Percentiles rank a stretch among this genome's conserved stretches.
Evolutionary conservation across 2,888 invertebrate species (phyloP).

Genomic region (Chesias legatella): DNA sequence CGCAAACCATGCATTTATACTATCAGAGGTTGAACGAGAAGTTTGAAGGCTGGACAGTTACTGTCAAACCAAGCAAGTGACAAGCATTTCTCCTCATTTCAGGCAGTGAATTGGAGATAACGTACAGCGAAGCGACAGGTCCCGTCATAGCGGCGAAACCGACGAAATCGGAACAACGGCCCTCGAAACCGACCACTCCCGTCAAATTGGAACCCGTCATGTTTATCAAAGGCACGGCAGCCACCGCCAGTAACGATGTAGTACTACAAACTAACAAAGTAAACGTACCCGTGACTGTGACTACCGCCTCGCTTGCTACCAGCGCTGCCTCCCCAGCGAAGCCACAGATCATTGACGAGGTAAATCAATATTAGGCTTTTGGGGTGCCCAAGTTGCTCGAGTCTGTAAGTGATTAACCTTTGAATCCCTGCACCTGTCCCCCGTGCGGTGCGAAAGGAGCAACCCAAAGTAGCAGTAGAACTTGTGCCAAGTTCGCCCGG

Average conservation of each 20-base stretch:
- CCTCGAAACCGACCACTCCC: slow-evolving; percentile 1
- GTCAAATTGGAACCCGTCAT: not conserved
- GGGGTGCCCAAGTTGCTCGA: too few species aligned
- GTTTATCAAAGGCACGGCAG: slow-evolving; percentile 4
- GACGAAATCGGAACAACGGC: not conserved
- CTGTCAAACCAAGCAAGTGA: too few species aligned
- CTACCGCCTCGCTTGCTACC: not conserved
- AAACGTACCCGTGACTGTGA: not conserved
- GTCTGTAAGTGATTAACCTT: too few species aligned
- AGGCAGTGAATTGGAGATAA: slow-evolving; percentile 21
- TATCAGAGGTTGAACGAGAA: too few species aligned
- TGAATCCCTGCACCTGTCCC: too few species aligned
- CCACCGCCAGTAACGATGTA: slow-evolving; percentile 4
- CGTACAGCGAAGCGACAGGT: slow-evolving; percentile 33
- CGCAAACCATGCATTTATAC: too few species aligned
- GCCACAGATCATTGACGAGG: slow-evolving; percentile 6
- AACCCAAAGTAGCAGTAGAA: too few species aligned
- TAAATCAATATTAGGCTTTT: not conserved
- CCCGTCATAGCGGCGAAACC: slow-evolving; percentile 8
- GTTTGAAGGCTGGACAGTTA: too few species aligned
- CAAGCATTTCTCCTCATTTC: too few species aligned
- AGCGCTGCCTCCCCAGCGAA: not conserved
- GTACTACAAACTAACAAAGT: slow-evolving; percentile 1
- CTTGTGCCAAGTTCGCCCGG: too few species aligned
- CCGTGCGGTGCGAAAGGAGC: too few species aligned